Conservation (phyloP, 2,888 invertebrate genomes). For the Orchestes rusci region DNA sequence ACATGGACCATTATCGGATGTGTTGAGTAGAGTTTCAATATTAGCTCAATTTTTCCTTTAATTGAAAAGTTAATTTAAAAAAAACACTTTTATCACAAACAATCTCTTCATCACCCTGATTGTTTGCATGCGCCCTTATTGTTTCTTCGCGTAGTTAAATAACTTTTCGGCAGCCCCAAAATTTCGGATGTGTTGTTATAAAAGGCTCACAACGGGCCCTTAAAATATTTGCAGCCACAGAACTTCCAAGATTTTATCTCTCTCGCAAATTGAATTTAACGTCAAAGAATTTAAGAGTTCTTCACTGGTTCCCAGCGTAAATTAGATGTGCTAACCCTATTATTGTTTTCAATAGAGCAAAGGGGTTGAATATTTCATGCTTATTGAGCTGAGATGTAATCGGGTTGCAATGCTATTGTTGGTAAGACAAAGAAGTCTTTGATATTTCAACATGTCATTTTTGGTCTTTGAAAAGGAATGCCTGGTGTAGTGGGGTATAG, state of each 20-base stretch:
- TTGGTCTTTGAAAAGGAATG: no score
- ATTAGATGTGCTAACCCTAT: not conserved
- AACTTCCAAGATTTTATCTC: constrained; percentile 21
- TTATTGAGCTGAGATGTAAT: no score
- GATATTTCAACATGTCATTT: no score
- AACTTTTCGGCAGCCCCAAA: constrained; percentile 21
- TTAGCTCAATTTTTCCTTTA: no score
- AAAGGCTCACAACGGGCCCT: constrained; percentile 19
- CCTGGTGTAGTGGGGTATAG: no score
- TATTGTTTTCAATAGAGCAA: not conserved
- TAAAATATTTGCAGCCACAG: constrained; percentile 18
- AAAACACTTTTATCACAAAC: no score
- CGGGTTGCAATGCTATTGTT: no score
- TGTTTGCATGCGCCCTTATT: constrained; percentile 11
- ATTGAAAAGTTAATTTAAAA: no score
- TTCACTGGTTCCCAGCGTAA: not conserved
- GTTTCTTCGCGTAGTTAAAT: constrained; percentile 20
- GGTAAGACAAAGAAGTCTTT: no score
- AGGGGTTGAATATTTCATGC: no score
- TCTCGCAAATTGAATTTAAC: constrained; percentile 22
- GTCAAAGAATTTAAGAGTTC: constrained; percentile 12
- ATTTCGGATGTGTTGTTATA: constrained; percentile 22
- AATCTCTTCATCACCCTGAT: constrained; percentile 12
- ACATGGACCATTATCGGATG: no score
- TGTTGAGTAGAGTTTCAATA: no score